Base-by-base conservation (phyloP, 2,113 vertebrate species). In the Chelonoidis abingdonii region DNA sequence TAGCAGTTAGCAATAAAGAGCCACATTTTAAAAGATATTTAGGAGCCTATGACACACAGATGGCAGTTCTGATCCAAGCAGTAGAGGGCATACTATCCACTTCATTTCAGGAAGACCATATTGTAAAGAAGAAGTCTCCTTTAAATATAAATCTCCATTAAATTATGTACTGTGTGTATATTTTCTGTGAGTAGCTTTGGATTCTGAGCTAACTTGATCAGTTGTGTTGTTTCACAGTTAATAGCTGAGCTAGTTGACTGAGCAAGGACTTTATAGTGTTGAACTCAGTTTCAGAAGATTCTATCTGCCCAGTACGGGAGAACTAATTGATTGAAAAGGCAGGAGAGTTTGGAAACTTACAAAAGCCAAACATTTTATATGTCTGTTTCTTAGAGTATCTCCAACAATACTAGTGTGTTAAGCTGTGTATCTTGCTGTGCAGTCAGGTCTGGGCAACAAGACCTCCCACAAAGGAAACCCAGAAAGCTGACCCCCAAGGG, bases 361-460 rank as follows among this genome's bases (percentile, higher is more conserved):
- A 56, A 89, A 47, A 89, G 52, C 12, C 83, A 65, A 49, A 84
- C 29, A 2, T 0, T 1, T 0, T 65, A 84, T 5, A 83, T 80
- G 12, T 0, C n/a, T 49, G 25, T 1, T 10, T 38, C 80, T 89
- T 35, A 53, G 84, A 0, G 0, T 14, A 8, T 0, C 44, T 50
- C 29, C 41, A 83, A 50, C 11, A 53, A 75, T 35, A 10, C 6
- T 3, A 1, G 0, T 31, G 79, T 14, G 0, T 1, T 0, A 44
- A 91, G 83, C 88, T 80, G 50, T 1, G 3, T 44, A 0, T 0
- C 86, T 79, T 0, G 0, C 62, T 83, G 94, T 88, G 90, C 91
- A 87, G 3, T 94, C 95, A 91, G 84, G 92, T 89, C 87, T 93
- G 72, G 89, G 87, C 59, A 83, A 16, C 0, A 6, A 80, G 94